Percentiles rank a stretch among this genome's conserved stretches.
Evolutionary conservation across 2,888 invertebrate species (phyloP).

Genomic region (Folsomia candida): DNA sequence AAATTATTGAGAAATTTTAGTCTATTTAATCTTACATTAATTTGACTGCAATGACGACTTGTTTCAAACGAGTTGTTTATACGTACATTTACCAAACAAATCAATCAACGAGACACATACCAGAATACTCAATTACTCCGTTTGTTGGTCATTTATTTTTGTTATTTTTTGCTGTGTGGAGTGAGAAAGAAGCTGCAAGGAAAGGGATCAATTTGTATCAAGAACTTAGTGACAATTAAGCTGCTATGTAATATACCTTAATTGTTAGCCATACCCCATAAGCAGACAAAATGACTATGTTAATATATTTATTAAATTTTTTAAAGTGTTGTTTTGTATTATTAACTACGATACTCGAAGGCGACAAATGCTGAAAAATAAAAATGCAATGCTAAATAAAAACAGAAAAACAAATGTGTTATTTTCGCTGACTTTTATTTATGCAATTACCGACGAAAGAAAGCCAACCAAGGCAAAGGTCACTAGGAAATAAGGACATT

Average conservation of each 20-base stretch:
- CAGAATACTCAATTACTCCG: neutral
- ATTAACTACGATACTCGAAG: neutral
- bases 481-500: too few species aligned
- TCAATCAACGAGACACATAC: too few species aligned
- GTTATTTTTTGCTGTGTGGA: neutral
- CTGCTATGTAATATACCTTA: too few species aligned
- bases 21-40: too few species aligned
- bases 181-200: too few species aligned
- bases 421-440: neutral
- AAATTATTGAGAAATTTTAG: too few species aligned
- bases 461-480: too few species aligned
- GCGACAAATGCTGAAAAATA: neutral
- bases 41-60: too few species aligned
- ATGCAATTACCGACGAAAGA: neutral
- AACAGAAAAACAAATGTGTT: neutral
- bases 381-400: constrained; percentile 4
- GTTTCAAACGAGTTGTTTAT: too few species aligned
- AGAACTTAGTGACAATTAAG: neutral
- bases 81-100: neutral
- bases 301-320: neutral
- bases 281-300: neutral
- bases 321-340: neutral
- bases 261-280: neutral
- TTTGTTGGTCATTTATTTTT: neutral
- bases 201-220: neutral